These are phyloP conservation scores for Thamnophis elegans DNA, from an alignment of 2,797 vertebrate genomes.

Conservation along the genomic window DNA sequence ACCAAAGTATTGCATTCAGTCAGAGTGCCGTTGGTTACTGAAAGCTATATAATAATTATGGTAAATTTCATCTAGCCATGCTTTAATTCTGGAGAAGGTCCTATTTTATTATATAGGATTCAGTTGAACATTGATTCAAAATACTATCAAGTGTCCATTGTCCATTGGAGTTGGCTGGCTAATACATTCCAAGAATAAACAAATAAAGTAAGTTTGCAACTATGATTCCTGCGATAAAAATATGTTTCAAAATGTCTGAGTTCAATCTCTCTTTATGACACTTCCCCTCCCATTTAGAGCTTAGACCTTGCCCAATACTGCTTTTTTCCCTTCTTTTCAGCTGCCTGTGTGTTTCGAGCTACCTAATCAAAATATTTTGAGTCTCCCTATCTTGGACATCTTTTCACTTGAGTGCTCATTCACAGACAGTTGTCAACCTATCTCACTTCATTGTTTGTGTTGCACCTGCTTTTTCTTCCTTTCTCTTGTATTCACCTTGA, in stretches of 20 bases:
- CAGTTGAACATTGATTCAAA: not conserved
- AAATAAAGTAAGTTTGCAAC: not conserved
- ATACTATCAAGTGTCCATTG: slow-evolving; percentile 1
- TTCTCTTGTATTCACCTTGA: slow-evolving; percentile 39
- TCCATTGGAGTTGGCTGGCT: not conserved
- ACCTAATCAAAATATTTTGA: slow-evolving; percentile 48
- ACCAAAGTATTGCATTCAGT: not conserved
- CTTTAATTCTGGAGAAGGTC: not conserved
- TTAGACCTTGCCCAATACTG: slow-evolving; percentile 32
- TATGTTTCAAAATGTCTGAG: slow-evolving; percentile 33
- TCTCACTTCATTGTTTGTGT: slow-evolving; percentile 29
- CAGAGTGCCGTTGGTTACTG: not conserved
- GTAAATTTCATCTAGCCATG: not conserved
- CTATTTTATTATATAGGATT: not conserved
- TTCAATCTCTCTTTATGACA: slow-evolving; percentile 33
- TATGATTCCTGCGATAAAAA: slow-evolving; percentile 23
- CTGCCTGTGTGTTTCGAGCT: slow-evolving; percentile 8
- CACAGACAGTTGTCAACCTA: slow-evolving; percentile 30
- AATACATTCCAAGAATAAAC: not conserved
- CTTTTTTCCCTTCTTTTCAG: slow-evolving; percentile 35
- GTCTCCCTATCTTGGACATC: slow-evolving; percentile 47
- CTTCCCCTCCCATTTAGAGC: slow-evolving; percentile 56
- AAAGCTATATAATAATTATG: not conserved
- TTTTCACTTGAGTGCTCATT: slow-evolving; percentile 33
- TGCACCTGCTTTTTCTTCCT: not conserved